Conservation (phyloP, 2,888 invertebrate genomes). For the Drosophila melanosoma region DNA sequence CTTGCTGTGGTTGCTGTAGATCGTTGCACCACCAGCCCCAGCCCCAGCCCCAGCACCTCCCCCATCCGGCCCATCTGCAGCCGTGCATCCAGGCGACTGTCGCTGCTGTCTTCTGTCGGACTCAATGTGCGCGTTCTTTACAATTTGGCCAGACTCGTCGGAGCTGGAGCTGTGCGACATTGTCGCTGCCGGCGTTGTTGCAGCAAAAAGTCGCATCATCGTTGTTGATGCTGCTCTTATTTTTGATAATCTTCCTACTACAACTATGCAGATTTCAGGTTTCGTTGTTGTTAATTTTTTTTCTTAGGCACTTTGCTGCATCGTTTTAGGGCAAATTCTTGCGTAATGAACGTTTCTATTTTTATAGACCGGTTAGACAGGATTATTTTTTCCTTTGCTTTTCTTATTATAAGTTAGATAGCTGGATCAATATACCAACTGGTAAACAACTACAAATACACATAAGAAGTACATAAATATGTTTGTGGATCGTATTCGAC, state of each 20-base stretch:
- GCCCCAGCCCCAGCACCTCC: slow-evolving; percentile 16
- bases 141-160: slow-evolving; percentile 70
- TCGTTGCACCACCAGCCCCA: slow-evolving; percentile 34
- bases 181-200: slow-evolving; percentile 49
- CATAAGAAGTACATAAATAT: not conserved
- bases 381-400: slow-evolving; percentile 46
- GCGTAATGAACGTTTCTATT: slow-evolving; percentile 75
- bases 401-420: slow-evolving; percentile 22
- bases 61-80: not conserved
- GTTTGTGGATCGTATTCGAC: slow-evolving; percentile 16
- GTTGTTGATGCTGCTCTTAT: slow-evolving; percentile 17
- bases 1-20: slow-evolving; percentile 68
- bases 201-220: slow-evolving; percentile 64
- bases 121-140: slow-evolving; percentile 59
- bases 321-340: slow-evolving; percentile 81
- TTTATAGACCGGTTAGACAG: slow-evolving; percentile 73
- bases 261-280: slow-evolving; percentile 79
- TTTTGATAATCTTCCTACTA: slow-evolving; percentile 57
- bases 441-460: slow-evolving; percentile 18
- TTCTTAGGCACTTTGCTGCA: slow-evolving; percentile 68
- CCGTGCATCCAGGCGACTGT: slow-evolving; percentile 15
- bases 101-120: slow-evolving; percentile 24
- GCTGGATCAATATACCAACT: slow-evolving; percentile 53
- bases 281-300: slow-evolving; percentile 21
- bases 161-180: slow-evolving; percentile 60